These are phyloP conservation scores for Henricia sp. DNA, from an alignment of 53 echinoderm and acorn worm species.

Conservation along the genomic window DNA sequence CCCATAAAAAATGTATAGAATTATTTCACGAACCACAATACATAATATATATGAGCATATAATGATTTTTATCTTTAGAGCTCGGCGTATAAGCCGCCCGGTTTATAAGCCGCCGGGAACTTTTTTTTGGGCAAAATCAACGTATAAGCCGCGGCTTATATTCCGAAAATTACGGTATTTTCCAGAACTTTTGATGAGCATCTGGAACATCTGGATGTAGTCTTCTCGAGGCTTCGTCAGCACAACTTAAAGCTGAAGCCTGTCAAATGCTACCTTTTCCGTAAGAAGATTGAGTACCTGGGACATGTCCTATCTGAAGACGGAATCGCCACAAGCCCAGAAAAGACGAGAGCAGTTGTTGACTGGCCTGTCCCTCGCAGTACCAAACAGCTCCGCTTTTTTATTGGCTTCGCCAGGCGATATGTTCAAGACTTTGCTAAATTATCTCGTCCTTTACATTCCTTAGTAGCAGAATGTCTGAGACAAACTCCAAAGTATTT, in stretches of 20 bases:
- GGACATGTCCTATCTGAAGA: neutral
- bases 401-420: conserved; percentile 26
- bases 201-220: conserved; percentile 1
- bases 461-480: neutral
- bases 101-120: too few relatives aligned
- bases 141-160: too few relatives aligned
- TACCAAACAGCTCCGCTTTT: conserved; percentile 6
- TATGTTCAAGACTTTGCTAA: conserved; percentile 21
- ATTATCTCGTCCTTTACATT: conserved; percentile 28
- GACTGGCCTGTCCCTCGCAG: conserved; percentile 35
- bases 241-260: conserved; percentile 40
- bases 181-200: conserved; percentile 45
- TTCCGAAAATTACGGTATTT: too few relatives aligned
- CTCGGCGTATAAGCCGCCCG: too few relatives aligned
- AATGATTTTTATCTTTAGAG: too few relatives aligned
- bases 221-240: neutral
- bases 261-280: conserved; percentile 40
- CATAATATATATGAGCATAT: too few relatives aligned
- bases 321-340: conserved; percentile 34
- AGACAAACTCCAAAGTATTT: neutral
- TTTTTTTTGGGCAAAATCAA: too few relatives aligned
- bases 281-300: conserved; percentile 24
- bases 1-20: too few relatives aligned
- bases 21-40: too few relatives aligned
- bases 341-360: conserved; percentile 2